These are phyloP conservation scores for Entomobrya multifasciata DNA, from an alignment of 2,888 invertebrate genomes.

Conservation along the genomic window DNA sequence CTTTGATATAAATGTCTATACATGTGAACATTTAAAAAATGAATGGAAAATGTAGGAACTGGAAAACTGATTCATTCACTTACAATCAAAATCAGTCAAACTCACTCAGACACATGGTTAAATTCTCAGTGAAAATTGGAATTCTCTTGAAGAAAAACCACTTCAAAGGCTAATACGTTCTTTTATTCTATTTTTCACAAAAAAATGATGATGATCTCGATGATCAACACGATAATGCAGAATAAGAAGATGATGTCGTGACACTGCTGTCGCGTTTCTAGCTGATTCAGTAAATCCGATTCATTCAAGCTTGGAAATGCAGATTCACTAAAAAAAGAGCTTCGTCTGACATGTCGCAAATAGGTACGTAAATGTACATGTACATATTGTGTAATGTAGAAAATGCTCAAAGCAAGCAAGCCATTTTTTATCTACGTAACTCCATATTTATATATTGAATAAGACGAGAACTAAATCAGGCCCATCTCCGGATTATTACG, in stretches of 20 bases:
- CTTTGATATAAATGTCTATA: no score
- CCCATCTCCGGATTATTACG: constrained; percentile 62
- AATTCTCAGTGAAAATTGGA: constrained; percentile 8
- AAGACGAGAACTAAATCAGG: constrained; percentile 21
- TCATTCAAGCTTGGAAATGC: constrained; percentile 28
- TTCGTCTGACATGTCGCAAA: not conserved
- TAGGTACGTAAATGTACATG: not conserved
- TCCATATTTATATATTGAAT: not conserved
- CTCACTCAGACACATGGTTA: not conserved
- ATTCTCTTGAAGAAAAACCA: constrained; percentile 43
- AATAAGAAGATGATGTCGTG: constrained; percentile 22
- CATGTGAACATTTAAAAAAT: no score
- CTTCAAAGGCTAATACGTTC: constrained; percentile 47
- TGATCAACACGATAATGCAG: constrained; percentile 32
- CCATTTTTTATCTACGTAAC: not conserved
- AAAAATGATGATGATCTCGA: not conserved
- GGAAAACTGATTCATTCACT: not conserved
- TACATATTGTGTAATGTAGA: not conserved
- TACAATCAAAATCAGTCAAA: not conserved
- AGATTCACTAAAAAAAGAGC: not conserved
- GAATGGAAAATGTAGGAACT: no score
- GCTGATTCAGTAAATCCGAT: constrained; percentile 60
- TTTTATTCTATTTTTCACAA: constrained; percentile 17
- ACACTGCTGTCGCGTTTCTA: constrained; percentile 33
- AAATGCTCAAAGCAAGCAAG: not conserved